These are phyloP conservation scores for Xanthostigma xanthostigma DNA, from an alignment of 2,888 invertebrate genomes.

Conservation along the genomic window DNA sequence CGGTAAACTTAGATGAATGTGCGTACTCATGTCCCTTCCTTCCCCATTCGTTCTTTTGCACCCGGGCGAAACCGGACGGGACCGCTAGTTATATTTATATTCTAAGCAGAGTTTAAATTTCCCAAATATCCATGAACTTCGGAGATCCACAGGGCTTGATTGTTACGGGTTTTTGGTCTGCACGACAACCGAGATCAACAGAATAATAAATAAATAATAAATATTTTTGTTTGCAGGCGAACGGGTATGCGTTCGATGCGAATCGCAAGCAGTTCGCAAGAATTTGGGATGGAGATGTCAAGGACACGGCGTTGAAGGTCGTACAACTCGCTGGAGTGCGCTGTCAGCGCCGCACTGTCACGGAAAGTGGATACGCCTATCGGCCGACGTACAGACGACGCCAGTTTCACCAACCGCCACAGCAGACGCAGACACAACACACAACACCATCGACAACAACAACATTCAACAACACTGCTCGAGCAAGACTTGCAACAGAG, in stretches of 20 bases:
- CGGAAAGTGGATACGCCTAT: constrained; percentile 67
- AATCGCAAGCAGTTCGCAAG: constrained; percentile 63
- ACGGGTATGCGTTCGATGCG: constrained; percentile 67
- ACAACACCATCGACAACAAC: neutral
- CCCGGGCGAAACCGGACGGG: too few relatives aligned
- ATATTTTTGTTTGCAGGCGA: constrained; percentile 37
- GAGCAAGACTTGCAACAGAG: constrained; percentile 21
- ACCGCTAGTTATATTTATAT: too few relatives aligned
- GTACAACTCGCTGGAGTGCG: constrained; percentile 69
- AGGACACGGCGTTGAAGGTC: constrained; percentile 66
- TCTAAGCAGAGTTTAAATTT: too few relatives aligned
- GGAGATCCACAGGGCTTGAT: too few relatives aligned
- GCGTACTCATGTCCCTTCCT: too few relatives aligned
- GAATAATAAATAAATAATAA: neutral
- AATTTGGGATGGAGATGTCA: constrained; percentile 65
- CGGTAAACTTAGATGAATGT: too few relatives aligned
- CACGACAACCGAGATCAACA: neutral
- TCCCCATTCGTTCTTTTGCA: too few relatives aligned
- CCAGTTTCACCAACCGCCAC: constrained; percentile 13
- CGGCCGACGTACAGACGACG: constrained; percentile 27
- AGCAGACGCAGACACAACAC: constrained; percentile 22
- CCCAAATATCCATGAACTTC: too few relatives aligned
- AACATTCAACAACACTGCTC: constrained; percentile 18
- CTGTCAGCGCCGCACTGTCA: constrained; percentile 76
- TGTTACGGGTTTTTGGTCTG: too few relatives aligned